Evolutionary conservation across 2,888 invertebrate genomes (phyloP), one percentile per base, ranked within the genome.

Genomic region (Blastobasis lacticolella): DNA sequence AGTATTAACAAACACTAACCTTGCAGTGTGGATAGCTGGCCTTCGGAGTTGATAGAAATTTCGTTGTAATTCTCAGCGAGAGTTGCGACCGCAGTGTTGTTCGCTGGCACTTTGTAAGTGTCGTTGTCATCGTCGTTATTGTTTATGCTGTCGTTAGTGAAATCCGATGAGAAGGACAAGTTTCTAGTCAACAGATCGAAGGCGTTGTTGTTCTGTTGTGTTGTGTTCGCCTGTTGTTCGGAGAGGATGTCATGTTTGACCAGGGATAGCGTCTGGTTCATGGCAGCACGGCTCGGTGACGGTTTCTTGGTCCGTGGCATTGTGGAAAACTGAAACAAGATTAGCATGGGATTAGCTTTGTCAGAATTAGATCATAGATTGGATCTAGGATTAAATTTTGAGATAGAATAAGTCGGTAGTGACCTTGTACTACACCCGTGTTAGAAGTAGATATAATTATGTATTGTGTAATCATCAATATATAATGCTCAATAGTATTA

Each of bases 251-350:
- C 85, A 58, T 84, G 75, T 58, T 87, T 88, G 47, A 85, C 85
- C 59, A 88, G 63, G 37, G 88, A 86, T 50, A 88, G 64, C 1
- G 84, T 71, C 57, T 85, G 81, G 67, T 86, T 81, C 65, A 78
- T 69, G 37, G 78, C 69, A 0, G 78, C 78, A 46, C 87, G 82
- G 60, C 81, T 79, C n/a, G 88, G 78, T 36, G 83, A 81, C n/a
- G 79, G 60, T 60, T 89, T 89, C 68, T 90, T 90, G 52, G 87
- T 89, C 48, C 90, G 84, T 38, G 91, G 91, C 89, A 91, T 91
- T 51, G 91, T 91, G 54, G 91, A 91, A 71, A 90, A 91, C 91
- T 91, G 78, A 7, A n/a, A 47, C 48, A 3, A 46, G 49, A 47
- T 45, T n/a, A 40, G 10, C 23, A 23, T 23, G 23, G 23, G 23